A percentile compares a stretch with the other conserved stretches of the same genome.
Conservation (phyloP, 2,797 vertebrate species). For the Micropoecilia bifurca region DNA sequence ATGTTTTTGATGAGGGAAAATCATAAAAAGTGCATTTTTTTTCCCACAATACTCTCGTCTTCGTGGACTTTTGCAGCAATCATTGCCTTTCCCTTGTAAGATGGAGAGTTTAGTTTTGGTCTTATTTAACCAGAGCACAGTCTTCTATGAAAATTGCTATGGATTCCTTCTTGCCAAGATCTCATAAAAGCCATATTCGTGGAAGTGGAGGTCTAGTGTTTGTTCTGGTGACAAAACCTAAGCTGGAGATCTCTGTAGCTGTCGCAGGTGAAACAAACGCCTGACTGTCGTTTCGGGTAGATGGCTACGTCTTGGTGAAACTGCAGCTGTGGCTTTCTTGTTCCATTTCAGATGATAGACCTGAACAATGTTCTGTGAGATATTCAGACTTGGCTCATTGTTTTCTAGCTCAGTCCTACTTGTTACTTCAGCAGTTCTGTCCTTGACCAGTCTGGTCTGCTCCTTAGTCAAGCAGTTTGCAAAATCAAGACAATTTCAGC, state of each 20-base stretch:
- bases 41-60: too few relatives aligned
- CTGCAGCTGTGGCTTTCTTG: neutral
- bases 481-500: neutral
- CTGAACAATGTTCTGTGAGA: neutral
- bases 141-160: neutral
- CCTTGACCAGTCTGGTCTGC: neutral
- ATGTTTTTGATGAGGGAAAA: too few relatives aligned
- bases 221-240: neutral
- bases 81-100: neutral
- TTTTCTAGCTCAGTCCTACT: neutral
- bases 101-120: neutral
- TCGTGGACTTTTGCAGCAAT: neutral
- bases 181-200: neutral
- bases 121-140: neutral
- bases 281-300: neutral
- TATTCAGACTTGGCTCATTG: neutral
- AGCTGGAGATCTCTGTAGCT: neutral
- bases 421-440: neutral
- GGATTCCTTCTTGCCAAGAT: neutral
- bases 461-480: neutral
- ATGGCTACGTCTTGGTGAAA: neutral
- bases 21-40: too few relatives aligned
- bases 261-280: neutral
- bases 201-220: neutral
- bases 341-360: neutral